Percentiles rank a stretch among this genome's conserved stretches.
These are phyloP conservation scores for Drosophila mettleri DNA, from an alignment of 2,888 invertebrate genomes.

Conservation along the genomic window DNA sequence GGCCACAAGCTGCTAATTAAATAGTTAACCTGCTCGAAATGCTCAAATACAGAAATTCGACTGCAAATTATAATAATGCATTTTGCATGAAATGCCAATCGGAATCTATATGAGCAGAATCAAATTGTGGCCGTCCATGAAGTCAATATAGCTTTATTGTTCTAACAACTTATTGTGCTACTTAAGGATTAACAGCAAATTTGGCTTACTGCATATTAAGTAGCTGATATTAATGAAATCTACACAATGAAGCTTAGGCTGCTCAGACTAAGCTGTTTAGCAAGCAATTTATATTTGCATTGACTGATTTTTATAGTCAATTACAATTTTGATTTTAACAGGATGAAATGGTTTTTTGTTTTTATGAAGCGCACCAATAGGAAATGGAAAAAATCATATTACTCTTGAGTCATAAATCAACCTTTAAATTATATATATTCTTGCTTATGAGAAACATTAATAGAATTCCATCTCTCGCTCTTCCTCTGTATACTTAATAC, in stretches of 20 bases:
- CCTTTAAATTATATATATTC: no score
- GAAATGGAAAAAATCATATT: no score
- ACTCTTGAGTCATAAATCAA: no score
- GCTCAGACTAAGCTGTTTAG: background rate
- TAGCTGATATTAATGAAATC: constrained; percentile 27
- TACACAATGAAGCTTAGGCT: background rate
- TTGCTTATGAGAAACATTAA: no score
- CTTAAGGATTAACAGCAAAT: background rate
- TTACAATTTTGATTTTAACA: no score
- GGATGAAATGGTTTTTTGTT: no score
- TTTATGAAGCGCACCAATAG: no score
- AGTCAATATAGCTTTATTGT: constrained; percentile 21
- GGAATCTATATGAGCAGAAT: constrained; percentile 1
- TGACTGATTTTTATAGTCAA: no score
- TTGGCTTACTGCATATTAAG: constrained; percentile 26
- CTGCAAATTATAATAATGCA: constrained; percentile 30
- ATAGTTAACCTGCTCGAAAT: constrained; percentile 50
- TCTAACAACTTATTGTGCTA: background rate
- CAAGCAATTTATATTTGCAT: background rate
- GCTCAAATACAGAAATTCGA: constrained; percentile 23
- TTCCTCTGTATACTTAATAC: no score
- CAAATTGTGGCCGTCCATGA: constrained; percentile 24
- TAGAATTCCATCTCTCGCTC: no score
- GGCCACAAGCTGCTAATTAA: constrained; percentile 53
- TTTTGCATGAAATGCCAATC: constrained; percentile 22